Percentiles rank a stretch among this genome's conserved stretches.
Conservation (phyloP, 1,140 invertebrate genomes). For the Hyphantria cunea region DNA sequence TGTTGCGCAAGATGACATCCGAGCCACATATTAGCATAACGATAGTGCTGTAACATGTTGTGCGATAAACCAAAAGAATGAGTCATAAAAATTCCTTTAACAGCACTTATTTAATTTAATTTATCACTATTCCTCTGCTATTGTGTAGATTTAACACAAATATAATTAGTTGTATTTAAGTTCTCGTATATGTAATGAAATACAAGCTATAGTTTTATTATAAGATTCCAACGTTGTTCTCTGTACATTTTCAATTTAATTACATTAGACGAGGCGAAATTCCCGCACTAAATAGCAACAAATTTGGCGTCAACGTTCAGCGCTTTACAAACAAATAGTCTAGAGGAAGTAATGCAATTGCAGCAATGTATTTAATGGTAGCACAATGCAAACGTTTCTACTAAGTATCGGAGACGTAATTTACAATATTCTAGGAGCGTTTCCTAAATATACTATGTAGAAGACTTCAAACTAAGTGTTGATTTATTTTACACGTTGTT, state of each 20-base stretch:
- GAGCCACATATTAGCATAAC: constrained; percentile 72
- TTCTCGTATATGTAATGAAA: not conserved
- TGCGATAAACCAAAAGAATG: constrained; percentile 5
- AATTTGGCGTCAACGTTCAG: constrained; percentile 27
- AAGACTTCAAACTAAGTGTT: constrained; percentile 19
- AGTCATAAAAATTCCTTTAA: not conserved
- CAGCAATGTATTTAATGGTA: constrained; percentile 52
- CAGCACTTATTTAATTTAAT: too few relatives aligned
- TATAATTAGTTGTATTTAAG: too few relatives aligned
- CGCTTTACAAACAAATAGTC: constrained; percentile 35
- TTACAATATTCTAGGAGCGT: constrained; percentile 18
- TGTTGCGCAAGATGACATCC: constrained; percentile 79
- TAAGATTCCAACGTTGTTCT: not conserved
- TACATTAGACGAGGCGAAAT: constrained; percentile 7
- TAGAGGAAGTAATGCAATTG: constrained; percentile 47
- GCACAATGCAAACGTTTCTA: constrained; percentile 42
- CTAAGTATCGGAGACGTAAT: constrained; percentile 38
- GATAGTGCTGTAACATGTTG: constrained; percentile 41
- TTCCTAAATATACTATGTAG: constrained; percentile 36
- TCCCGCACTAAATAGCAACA: constrained; percentile 19
- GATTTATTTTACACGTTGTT: not conserved
- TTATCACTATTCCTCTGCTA: too few relatives aligned
- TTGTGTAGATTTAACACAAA: too few relatives aligned
- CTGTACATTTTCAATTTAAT: constrained; percentile 14
- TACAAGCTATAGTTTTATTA: not conserved